Conservation (phyloP, 2,888 invertebrate genomes). For the Himalopsyche anomala region DNA sequence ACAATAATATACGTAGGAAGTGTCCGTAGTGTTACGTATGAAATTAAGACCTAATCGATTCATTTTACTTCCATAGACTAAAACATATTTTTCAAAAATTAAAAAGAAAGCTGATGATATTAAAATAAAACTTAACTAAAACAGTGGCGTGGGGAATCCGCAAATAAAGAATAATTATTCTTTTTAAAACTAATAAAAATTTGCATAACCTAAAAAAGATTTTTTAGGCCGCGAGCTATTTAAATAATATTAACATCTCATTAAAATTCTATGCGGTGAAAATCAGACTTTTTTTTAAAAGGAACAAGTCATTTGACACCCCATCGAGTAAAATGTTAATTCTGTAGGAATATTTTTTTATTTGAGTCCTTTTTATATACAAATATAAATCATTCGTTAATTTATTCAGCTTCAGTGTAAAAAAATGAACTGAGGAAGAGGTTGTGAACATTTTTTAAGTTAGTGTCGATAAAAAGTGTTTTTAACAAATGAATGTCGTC, state of each 20-base stretch:
- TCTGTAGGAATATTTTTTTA: constrained; percentile 59
- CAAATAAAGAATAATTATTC: constrained; percentile 6
- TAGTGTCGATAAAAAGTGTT: too few species aligned
- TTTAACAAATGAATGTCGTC: too few species aligned
- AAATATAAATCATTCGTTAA: constrained; percentile 63
- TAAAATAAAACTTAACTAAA: too few species aligned
- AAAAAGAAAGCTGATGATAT: too few species aligned
- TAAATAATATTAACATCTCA: constrained; percentile 34
- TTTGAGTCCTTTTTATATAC: constrained; percentile 54
- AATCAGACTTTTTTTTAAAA: constrained; percentile 37
- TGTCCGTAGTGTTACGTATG: too few species aligned
- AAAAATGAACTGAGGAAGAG: not conserved
- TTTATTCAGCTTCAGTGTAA: constrained; percentile 57
- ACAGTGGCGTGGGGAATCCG: not conserved
- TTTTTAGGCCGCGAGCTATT: constrained; percentile 2
- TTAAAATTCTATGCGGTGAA: constrained; percentile 9
- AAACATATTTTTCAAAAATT: too few species aligned
- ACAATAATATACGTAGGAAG: too few species aligned
- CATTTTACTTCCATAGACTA: too few species aligned
- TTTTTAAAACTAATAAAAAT: constrained; percentile 2
- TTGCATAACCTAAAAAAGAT: constrained; percentile 1
- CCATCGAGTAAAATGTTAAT: constrained; percentile 64
- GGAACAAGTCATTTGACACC: constrained; percentile 62
- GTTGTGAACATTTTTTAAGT: not conserved
- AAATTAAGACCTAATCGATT: too few species aligned